Conservation (phyloP, 2,113 vertebrate genomes). For the Oncorhynchus nerka region DNA sequence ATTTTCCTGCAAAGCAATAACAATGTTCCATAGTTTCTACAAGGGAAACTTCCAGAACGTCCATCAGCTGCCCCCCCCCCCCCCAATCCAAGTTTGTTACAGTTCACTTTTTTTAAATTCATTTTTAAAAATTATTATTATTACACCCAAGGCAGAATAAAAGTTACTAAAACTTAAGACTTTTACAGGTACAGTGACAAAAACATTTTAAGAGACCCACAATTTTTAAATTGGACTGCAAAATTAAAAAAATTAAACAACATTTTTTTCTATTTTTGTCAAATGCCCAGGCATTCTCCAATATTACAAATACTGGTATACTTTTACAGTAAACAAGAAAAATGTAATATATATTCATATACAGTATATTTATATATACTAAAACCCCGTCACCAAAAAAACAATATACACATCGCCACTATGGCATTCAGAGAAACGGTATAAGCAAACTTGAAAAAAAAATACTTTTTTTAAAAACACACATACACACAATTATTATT, state of each 20-base stretch:
- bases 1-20: slow-evolving; percentile 85
- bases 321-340: slow-evolving; percentile 99
- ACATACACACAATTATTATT: slow-evolving; percentile 95
- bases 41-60: slow-evolving; percentile 77
- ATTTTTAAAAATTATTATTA: slow-evolving; percentile 78
- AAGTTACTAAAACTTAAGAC: slow-evolving; percentile 97
- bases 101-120: slow-evolving; percentile 58
- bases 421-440: slow-evolving; percentile 85
- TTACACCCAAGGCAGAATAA: slow-evolving; percentile 99
- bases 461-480: slow-evolving; percentile 84
- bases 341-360: slow-evolving; percentile 92
- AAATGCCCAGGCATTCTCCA: slow-evolving; percentile 98
- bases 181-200: slow-evolving; percentile 98
- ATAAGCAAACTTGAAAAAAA: slow-evolving; percentile 89
- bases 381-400: slow-evolving; percentile 97
- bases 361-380: slow-evolving; percentile 85
- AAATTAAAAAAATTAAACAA: slow-evolving; percentile 79
- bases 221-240: slow-evolving; percentile 95
- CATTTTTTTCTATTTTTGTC: slow-evolving; percentile 86
- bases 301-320: slow-evolving; percentile 99
- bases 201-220: slow-evolving; percentile 98
- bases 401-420: slow-evolving; percentile 91
- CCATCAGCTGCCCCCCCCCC: slow-evolving; percentile 67
- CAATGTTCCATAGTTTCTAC: slow-evolving; percentile 85
- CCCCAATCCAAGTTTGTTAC: slow-evolving; percentile 58